These are phyloP conservation scores for Propithecus coquereli DNA, from an alignment of 2,113 vertebrate species.

Conservation along the genomic window DNA sequence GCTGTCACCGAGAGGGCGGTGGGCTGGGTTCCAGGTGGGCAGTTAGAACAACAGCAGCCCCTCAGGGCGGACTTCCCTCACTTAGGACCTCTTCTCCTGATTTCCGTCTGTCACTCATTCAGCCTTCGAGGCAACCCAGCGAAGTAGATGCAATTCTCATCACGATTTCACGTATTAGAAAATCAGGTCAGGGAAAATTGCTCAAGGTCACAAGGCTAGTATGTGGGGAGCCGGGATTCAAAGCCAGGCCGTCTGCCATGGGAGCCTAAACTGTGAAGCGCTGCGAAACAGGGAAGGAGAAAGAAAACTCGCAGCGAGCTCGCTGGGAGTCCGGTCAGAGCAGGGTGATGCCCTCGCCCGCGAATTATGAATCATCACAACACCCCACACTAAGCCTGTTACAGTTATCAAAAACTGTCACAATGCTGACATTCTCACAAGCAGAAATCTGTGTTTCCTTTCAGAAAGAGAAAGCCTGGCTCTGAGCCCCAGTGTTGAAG, in stretches of 20 bases:
- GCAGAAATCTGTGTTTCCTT: neutral
- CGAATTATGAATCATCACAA: neutral
- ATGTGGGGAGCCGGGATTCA: neutral
- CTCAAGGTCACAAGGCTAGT: neutral
- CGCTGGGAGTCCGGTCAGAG: no score
- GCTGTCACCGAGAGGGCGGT: rapidly evolving
- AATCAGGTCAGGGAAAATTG: neutral
- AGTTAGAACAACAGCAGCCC: neutral
- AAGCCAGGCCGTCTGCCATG: rapidly evolving
- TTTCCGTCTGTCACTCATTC: neutral
- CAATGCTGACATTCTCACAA: neutral
- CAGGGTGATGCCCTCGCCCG: neutral
- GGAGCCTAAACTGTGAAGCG: neutral
- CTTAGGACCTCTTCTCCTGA: rapidly evolving
- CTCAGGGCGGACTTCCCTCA: neutral
- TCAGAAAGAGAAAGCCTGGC: neutral
- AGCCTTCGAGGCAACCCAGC: neutral
- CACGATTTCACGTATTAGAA: neutral
- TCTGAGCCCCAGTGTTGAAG: neutral
- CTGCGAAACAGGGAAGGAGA: rapidly evolving
- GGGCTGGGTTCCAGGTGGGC: neutral
- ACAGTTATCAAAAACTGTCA: neutral
- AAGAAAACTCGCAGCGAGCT: no score
- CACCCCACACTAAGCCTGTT: rapidly evolving
- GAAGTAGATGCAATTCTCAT: neutral